Conservation (phyloP, 2,113 vertebrate genomes). For the Nycticryphes semicollaris region DNA sequence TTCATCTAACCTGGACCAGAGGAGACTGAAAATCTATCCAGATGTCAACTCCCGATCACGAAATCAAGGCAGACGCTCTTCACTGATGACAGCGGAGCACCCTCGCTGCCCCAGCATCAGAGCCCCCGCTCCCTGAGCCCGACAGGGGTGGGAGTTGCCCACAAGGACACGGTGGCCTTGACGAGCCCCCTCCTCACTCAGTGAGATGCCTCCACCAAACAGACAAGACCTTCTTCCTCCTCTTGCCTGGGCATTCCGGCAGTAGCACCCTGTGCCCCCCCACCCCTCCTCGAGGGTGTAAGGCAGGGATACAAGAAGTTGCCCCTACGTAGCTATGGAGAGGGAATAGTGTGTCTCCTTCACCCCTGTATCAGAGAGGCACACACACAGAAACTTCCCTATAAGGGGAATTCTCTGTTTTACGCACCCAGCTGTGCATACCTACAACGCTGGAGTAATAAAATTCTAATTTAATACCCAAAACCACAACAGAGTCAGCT, state of each 20-base stretch:
- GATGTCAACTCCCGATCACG: not conserved
- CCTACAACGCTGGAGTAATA: not conserved
- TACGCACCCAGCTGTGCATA: not conserved
- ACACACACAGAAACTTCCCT: rapidly evolving
- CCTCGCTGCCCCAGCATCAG: not conserved
- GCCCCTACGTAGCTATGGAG: not conserved
- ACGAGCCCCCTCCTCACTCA: not conserved
- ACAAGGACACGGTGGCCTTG: rapidly evolving
- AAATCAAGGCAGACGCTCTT: not conserved
- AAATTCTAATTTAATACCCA: not conserved
- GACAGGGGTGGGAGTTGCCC: not conserved
- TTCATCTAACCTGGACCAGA: not conserved
- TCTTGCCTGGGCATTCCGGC: not conserved
- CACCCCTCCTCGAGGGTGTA: rapidly evolving
- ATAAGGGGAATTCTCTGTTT: not conserved
- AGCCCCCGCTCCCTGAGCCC: not conserved
- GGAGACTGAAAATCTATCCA: conserved; percentile 27
- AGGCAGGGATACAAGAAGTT: not conserved
- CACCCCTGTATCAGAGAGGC: not conserved
- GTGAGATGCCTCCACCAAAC: not conserved
- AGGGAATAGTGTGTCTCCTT: not conserved
- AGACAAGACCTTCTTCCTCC: not conserved
- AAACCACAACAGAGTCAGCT: not conserved
- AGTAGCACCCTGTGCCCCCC: not conserved
- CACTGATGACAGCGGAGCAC: rapidly evolving